Evolutionary conservation across 1,140 invertebrate species (phyloP).

Genomic region (Neelides sp.): DNA sequence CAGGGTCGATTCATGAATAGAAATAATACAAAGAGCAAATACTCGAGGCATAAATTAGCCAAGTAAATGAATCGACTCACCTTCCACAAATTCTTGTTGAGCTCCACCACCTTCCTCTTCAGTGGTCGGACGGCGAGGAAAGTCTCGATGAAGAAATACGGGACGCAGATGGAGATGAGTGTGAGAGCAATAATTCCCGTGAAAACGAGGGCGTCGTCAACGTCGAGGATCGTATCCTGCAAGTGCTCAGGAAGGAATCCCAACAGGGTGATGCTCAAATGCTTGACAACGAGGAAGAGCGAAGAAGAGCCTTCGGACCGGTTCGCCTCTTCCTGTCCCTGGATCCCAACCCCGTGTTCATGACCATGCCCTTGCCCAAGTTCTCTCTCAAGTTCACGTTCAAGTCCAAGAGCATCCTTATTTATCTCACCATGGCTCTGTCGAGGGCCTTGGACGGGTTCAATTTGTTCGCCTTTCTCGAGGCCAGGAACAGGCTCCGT

Average conservation of each 20-base stretch:
- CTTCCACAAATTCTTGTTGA: conserved; percentile 29
- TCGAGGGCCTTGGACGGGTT: too few relatives aligned
- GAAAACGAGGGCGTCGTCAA: conserved; percentile 26
- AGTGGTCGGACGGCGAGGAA: conserved; percentile 19
- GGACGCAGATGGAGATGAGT: conserved; percentile 28
- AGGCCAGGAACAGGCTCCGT: too few relatives aligned
- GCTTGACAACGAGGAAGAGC: conserved; percentile 16
- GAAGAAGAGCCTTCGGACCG: conserved; percentile 9
- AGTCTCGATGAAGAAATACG: conserved; percentile 28
- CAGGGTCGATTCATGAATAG: too few relatives aligned
- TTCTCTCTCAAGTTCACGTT: too few relatives aligned
- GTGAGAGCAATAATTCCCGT: conserved; percentile 29
- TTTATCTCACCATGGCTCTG: too few relatives aligned
- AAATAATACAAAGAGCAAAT: too few relatives aligned
- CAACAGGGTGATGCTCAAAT: conserved; percentile 24
- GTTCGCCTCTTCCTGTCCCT: not conserved
- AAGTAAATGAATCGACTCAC: conserved; percentile 10
- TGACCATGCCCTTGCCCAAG: too few relatives aligned
- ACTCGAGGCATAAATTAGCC: too few relatives aligned
- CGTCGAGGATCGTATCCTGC: conserved; percentile 29
- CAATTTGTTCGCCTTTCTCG: not conserved
- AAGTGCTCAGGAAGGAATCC: conserved; percentile 27
- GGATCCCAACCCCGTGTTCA: not conserved
- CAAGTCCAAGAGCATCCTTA: too few relatives aligned
- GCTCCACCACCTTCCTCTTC: conserved; percentile 29